These are phyloP conservation scores for Cheilosia soror DNA, from an alignment of 2,888 invertebrate genomes.

Conservation along the genomic window DNA sequence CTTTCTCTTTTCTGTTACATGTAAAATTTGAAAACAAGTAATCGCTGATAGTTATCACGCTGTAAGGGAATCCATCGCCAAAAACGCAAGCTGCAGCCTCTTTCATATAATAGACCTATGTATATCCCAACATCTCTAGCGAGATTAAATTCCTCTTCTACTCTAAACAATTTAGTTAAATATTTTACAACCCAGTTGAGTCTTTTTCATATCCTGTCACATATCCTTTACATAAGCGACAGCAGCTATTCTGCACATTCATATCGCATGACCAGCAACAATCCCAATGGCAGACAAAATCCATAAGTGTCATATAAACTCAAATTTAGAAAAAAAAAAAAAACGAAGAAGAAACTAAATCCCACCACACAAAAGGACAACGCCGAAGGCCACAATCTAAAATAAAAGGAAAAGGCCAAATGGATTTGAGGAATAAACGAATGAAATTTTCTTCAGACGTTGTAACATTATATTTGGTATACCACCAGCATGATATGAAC, in stretches of 20 bases:
- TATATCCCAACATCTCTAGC: too few relatives aligned
- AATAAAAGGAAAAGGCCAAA: conserved; percentile 63
- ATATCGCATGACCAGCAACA: conserved; percentile 14
- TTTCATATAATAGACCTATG: too few relatives aligned
- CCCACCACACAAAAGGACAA: conserved; percentile 37
- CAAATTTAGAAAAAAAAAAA: conserved; percentile 22
- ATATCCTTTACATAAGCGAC: conserved; percentile 26
- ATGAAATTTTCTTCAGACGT: conserved; percentile 60
- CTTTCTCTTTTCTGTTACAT: too few relatives aligned
- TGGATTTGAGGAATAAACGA: conserved; percentile 68
- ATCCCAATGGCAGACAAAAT: conserved; percentile 33
- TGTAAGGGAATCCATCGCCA: too few relatives aligned
- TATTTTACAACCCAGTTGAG: conserved; percentile 9
- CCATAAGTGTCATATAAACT: conserved; percentile 58
- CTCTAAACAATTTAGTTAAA: too few relatives aligned
- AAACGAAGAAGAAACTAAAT: not conserved
- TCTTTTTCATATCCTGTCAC: conserved; percentile 6
- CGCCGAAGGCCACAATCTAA: conserved; percentile 37
- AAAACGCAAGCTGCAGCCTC: too few relatives aligned
- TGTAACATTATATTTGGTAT: conserved; percentile 26
- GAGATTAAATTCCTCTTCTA: too few relatives aligned
- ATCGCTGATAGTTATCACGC: too few relatives aligned
- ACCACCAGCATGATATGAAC: conserved; percentile 49
- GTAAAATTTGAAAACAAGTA: too few relatives aligned
- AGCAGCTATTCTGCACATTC: conserved; percentile 13